Conservation (phyloP, 1,140 invertebrate species). For the Prorops nasuta region DNA sequence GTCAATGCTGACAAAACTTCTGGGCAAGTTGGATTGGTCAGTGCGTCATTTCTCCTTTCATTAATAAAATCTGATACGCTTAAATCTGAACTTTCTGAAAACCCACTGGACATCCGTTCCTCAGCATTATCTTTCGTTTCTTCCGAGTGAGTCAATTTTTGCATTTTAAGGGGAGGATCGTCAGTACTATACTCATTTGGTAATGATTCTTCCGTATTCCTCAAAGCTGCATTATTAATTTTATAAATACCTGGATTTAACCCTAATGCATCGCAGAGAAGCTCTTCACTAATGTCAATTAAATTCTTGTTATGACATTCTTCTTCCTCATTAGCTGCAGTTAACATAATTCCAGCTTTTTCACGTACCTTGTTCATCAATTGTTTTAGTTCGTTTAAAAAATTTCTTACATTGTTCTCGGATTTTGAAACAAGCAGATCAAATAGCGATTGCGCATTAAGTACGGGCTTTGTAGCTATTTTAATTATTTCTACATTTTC, state of each 20-base stretch:
- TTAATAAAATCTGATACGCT: constrained; percentile 41
- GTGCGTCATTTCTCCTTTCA: constrained; percentile 31
- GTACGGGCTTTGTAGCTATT: constrained; percentile 50
- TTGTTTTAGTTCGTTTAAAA: constrained; percentile 40
- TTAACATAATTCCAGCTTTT: constrained; percentile 33
- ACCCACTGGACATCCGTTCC: constrained; percentile 39
- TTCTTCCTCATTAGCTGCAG: constrained; percentile 19
- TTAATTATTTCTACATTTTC: constrained; percentile 46
- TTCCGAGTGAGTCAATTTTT: constrained; percentile 28
- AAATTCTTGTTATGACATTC: constrained; percentile 23
- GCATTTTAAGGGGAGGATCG: constrained; percentile 35
- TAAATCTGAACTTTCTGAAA: constrained; percentile 38
- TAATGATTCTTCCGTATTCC: constrained; percentile 9
- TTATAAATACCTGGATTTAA: constrained; percentile 41
- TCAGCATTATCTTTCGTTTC: constrained; percentile 43
- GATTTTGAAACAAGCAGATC: constrained; percentile 47
- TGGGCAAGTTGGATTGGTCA: constrained; percentile 34
- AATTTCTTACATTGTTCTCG: constrained; percentile 39
- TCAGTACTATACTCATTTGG: constrained; percentile 5
- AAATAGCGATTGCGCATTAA: constrained; percentile 44
- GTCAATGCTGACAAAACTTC: constrained; percentile 48
- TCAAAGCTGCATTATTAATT: constrained; percentile 31
- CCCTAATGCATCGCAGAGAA: constrained; percentile 38
- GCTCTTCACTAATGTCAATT: constrained; percentile 36
- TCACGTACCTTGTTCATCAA: constrained; percentile 38